Percentiles rank a stretch among this genome's conserved stretches.
Conservation (phyloP, 2,888 invertebrate genomes). For the Elegia similella region DNA sequence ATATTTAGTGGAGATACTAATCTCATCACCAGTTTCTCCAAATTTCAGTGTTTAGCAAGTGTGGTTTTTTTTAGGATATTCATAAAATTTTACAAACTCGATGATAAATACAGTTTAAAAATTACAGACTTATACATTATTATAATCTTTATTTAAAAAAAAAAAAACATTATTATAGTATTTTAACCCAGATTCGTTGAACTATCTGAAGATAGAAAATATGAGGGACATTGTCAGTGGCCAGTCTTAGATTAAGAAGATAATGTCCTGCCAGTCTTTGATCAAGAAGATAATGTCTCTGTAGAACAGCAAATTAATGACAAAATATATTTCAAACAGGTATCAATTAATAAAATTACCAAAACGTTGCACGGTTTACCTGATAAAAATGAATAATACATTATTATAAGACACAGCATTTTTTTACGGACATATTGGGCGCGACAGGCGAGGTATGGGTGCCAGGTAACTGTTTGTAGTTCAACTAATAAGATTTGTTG, state of each 20-base stretch:
- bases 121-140: neutral
- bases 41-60: no score
- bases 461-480: conserved; percentile 57
- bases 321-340: neutral
- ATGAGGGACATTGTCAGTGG: no score
- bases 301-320: neutral
- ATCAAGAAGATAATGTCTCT: neutral
- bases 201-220: neutral
- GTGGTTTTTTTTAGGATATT: neutral
- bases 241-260: neutral
- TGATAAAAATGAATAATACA: neutral
- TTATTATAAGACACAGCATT: neutral
- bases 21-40: no score
- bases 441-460: conserved; percentile 42
- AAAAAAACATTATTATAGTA: neutral
- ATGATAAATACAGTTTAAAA: neutral
- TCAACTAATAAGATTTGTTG: conserved; percentile 67
- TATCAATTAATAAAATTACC: neutral
- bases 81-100: neutral
- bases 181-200: neutral
- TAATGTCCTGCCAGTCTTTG: neutral
- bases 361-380: neutral
- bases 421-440: conserved; percentile 46
- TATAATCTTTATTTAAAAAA: neutral
- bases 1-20: conserved; percentile 16